Conservation (phyloP, 2,113 vertebrate species). For the Orcinus orca region DNA sequence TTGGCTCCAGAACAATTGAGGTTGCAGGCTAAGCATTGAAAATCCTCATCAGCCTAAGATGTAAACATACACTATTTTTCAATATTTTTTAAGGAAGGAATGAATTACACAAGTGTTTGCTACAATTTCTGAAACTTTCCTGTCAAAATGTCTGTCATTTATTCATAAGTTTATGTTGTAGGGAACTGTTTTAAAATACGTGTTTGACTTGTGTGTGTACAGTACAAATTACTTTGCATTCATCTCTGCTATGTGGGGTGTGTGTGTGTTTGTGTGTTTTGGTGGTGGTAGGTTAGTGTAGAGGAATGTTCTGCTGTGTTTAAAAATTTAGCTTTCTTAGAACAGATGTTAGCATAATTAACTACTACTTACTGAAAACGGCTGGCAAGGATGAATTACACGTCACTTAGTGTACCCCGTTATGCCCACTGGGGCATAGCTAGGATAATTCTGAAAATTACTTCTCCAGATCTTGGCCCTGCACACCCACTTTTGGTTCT, state of each 20-base stretch:
- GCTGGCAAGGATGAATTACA: slow-evolving; percentile 40
- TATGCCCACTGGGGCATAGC: not conserved
- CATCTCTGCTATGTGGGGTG: not conserved
- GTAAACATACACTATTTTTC: slow-evolving; percentile 59
- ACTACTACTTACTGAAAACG: slow-evolving; percentile 8
- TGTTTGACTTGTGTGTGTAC: not conserved
- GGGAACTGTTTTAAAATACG: slow-evolving; percentile 26
- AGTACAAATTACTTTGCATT: not conserved
- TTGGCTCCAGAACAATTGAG: slow-evolving; percentile 61
- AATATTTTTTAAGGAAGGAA: slow-evolving; percentile 61
- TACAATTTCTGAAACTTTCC: slow-evolving; percentile 34
- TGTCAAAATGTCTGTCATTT: slow-evolving; percentile 43
- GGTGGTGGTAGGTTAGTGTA: not conserved
- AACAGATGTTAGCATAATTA: slow-evolving; percentile 58
- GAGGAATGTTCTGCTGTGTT: slow-evolving; percentile 21
- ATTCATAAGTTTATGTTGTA: not conserved
- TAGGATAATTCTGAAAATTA: not conserved
- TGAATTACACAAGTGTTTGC: slow-evolving; percentile 28
- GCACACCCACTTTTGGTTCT: not conserved
- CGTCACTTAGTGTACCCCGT: not conserved
- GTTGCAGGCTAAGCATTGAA: slow-evolving; percentile 68
- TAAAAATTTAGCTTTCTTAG: slow-evolving; percentile 43
- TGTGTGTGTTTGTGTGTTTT: not conserved
- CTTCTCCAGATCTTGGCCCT: not conserved
- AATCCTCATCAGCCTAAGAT: slow-evolving; percentile 63